A percentile compares a stretch with the other conserved stretches of the same genome.
phyloP scores from a whole-genome alignment of 2,888 invertebrate genomes.

The Aethes cnicana region DNA sequence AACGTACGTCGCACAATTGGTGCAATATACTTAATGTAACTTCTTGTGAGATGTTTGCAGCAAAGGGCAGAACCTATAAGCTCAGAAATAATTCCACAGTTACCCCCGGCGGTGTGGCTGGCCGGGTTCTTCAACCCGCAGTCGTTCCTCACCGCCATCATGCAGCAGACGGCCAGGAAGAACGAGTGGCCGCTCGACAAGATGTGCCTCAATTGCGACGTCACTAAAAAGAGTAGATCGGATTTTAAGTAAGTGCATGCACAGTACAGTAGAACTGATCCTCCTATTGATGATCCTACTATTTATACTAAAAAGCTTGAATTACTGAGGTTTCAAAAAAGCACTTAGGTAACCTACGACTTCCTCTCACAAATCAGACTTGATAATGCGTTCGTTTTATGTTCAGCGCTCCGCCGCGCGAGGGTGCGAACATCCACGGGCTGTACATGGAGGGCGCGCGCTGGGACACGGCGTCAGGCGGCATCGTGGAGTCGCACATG shows the following conservation, averaged over 20 bases:
- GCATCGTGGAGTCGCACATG: conserved; percentile 91
- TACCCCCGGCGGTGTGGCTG: conserved; percentile 95
- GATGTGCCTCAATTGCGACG: conserved; percentile 97
- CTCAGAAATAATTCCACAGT: too few relatives aligned
- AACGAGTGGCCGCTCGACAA: conserved; percentile 98
- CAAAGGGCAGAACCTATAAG: too few relatives aligned
- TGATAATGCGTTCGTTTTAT: neutral
- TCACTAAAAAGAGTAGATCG: conserved; percentile 92
- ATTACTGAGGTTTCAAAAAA: too few relatives aligned
- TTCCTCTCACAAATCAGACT: too few relatives aligned
- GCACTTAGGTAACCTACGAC: too few relatives aligned
- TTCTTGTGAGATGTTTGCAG: too few relatives aligned
- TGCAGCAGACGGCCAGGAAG: conserved; percentile 97
- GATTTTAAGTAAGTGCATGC: conserved; percentile 86
- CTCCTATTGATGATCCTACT: too few relatives aligned
- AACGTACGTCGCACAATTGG: conserved; percentile 65
- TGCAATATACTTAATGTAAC: too few relatives aligned
- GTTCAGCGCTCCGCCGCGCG: conserved; percentile 89
- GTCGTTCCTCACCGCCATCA: conserved; percentile 97
- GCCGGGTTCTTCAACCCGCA: conserved; percentile 98
- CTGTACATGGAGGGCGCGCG: conserved; percentile 97
- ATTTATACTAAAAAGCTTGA: too few relatives aligned
- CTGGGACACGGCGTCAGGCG: conserved; percentile 91
- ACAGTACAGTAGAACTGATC: too few relatives aligned
- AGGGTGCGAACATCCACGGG: conserved; percentile 95